phyloP scores from a whole-genome alignment of 30 jellyfish, hydroid and myxozoan species.

The Phacellophora camtschatica region DNA sequence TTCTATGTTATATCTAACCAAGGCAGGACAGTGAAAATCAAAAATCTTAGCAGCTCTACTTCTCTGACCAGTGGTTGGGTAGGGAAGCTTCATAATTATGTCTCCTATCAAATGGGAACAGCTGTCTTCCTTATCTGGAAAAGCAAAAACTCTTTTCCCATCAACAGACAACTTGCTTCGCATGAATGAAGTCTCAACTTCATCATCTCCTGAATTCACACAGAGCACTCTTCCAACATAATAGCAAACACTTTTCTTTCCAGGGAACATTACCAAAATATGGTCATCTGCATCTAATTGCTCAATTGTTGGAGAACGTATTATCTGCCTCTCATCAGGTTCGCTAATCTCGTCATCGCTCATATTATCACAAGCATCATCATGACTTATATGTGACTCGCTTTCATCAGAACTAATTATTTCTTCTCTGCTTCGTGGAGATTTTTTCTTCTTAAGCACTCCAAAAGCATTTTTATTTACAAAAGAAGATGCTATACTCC shows the following conservation, averaged over 20 bases:
- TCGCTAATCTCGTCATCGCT: constrained; percentile 28
- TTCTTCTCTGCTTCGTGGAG: too few species aligned
- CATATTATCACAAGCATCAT: constrained; percentile 11
- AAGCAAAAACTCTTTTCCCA: constrained; percentile 20
- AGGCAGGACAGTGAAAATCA: neutral
- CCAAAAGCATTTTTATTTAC: too few species aligned
- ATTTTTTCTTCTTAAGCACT: too few species aligned
- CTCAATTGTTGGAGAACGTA: constrained; percentile 50
- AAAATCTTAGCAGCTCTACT: neutral
- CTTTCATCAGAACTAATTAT: too few species aligned
- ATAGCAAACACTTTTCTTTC: constrained; percentile 24
- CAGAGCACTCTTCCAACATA: constrained; percentile 28
- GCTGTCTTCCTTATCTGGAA: constrained; percentile 35
- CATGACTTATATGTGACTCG: constrained; percentile 6
- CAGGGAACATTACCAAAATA: constrained; percentile 28
- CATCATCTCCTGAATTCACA: constrained; percentile 12
- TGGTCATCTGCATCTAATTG: constrained; percentile 37
- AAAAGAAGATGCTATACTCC: too few species aligned
- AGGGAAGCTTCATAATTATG: constrained; percentile 42
- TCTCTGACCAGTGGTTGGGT: constrained; percentile 42
- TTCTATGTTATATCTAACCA: too few species aligned
- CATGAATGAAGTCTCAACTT: constrained; percentile 47
- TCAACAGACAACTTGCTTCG: constrained; percentile 47
- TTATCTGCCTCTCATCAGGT: constrained; percentile 30
- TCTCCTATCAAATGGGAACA: constrained; percentile 22